Percentiles rank a stretch among this genome's conserved stretches.
phyloP scores from a whole-genome alignment of 2,888 invertebrate genomes.

The Sialis fuliginosa region DNA sequence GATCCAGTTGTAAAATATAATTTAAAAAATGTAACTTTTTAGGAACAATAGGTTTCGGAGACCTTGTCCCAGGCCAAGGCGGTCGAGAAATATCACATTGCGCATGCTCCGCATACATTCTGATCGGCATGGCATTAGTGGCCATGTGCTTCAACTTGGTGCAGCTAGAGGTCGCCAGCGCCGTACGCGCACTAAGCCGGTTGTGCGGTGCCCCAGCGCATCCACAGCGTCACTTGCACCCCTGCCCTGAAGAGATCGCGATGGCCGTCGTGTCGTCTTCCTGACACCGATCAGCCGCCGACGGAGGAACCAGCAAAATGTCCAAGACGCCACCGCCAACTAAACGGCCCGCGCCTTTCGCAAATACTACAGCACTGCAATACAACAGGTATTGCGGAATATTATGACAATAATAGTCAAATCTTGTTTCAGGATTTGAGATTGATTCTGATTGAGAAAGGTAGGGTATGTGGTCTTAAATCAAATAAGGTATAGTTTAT shows the following conservation, averaged over 20 bases:
- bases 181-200: conserved; percentile 32
- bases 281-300: conserved; percentile 32
- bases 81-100: conserved; percentile 51
- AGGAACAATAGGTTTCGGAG: conserved; percentile 73
- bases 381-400: no score
- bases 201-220: conserved; percentile 19
- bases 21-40: conserved; percentile 7
- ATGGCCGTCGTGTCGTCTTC: conserved; percentile 28
- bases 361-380: background rate
- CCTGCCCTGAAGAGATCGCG: conserved; percentile 25
- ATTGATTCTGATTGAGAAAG: no score
- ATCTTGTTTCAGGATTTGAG: no score
- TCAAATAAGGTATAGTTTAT: no score
- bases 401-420: no score
- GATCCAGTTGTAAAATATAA: conserved; percentile 23
- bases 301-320: conserved; percentile 25
- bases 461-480: no score
- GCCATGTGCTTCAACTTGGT: conserved; percentile 79
- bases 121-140: conserved; percentile 69
- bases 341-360: conserved; percentile 18
- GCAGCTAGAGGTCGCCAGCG: conserved; percentile 52
- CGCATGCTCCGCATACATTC: conserved; percentile 62
- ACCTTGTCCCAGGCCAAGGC: conserved; percentile 49
- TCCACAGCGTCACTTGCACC: background rate
- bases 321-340: conserved; percentile 22